These are phyloP conservation scores for Leuctra nigra DNA, from an alignment of 2,888 invertebrate species.

Conservation along the genomic window DNA sequence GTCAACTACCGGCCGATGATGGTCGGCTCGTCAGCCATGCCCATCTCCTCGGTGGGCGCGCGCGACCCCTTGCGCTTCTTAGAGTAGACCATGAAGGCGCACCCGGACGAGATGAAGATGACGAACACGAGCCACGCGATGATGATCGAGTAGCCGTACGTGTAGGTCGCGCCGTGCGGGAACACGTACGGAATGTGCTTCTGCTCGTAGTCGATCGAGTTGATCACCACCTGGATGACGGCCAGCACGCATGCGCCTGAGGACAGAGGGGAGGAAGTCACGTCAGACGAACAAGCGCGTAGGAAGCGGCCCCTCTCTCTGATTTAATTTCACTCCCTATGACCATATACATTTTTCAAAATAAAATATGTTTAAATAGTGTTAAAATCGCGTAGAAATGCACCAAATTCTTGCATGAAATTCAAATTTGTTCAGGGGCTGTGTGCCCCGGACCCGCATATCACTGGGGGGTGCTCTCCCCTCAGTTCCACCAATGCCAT, in stretches of 20 bases:
- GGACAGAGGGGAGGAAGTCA: no score
- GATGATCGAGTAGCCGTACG: constrained; percentile 66
- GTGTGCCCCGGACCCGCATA: no score
- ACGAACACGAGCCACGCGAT: constrained; percentile 73
- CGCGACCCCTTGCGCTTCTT: constrained; percentile 74
- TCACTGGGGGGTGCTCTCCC: no score
- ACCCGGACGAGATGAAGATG: constrained; percentile 59
- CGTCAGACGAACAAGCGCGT: no score
- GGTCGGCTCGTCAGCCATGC: constrained; percentile 79
- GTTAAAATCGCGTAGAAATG: no score
- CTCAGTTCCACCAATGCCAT: no score
- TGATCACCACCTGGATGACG: constrained; percentile 72
- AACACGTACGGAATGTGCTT: constrained; percentile 57
- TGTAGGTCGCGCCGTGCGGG: constrained; percentile 57
- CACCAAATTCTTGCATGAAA: no score
- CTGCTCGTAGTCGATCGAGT: constrained; percentile 63
- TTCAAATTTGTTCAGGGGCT: no score
- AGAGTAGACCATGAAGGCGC: constrained; percentile 72
- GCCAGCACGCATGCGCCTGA: constrained; percentile 71
- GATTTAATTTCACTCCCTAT: no score
- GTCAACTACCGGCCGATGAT: constrained; percentile 56
- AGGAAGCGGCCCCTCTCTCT: no score
- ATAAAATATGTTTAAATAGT: no score
- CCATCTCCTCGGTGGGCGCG: constrained; percentile 73
- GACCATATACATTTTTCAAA: no score